Conservation (phyloP, 2,797 vertebrate genomes). For the Potorous gilbertii region DNA sequence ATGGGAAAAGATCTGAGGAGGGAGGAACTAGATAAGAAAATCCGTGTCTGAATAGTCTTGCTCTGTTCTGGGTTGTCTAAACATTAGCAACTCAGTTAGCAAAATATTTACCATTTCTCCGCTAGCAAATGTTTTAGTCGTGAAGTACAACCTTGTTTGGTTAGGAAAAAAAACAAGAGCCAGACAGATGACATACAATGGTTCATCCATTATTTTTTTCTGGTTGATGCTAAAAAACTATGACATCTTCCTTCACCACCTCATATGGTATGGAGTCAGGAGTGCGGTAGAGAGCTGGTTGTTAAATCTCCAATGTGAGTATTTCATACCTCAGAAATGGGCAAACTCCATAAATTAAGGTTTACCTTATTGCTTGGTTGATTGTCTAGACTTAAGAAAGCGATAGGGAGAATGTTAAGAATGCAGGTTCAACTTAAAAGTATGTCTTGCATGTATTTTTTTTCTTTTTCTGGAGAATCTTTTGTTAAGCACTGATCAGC, state of each 20-base stretch:
- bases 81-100: background rate
- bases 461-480: background rate
- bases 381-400: background rate
- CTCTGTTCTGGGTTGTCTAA: background rate
- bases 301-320: background rate
- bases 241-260: background rate
- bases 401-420: background rate
- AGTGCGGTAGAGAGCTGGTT: background rate
- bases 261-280: background rate
- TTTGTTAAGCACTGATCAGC: background rate
- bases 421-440: background rate
- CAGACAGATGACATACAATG: background rate
- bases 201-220: background rate
- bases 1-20: background rate
- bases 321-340: background rate
- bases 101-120: background rate
- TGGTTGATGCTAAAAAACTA: background rate
- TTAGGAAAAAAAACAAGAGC: background rate
- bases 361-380: background rate
- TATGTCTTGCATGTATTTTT: background rate
- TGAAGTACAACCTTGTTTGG: background rate
- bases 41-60: background rate
- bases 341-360: background rate
- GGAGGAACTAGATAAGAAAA: background rate
- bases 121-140: background rate